These are phyloP conservation scores for Yponomeuta sedellus DNA, from an alignment of 2,888 invertebrate genomes.

Conservation along the genomic window DNA sequence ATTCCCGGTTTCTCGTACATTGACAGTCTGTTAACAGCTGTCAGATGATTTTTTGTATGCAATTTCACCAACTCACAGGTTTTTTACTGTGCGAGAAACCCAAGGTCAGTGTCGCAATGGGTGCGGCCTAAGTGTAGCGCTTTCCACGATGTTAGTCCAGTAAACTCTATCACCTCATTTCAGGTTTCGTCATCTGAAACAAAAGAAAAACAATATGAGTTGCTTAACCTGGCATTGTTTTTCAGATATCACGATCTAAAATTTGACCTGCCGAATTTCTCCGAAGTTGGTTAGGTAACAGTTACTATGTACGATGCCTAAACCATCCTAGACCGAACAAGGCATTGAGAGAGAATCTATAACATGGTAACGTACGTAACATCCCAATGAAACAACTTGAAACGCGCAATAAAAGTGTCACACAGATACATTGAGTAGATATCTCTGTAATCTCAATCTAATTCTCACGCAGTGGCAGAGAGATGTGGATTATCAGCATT, in stretches of 20 bases:
- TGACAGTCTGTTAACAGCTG: too few relatives aligned
- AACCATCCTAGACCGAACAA: background rate
- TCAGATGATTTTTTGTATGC: background rate
- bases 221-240: too few relatives aligned
- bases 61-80: too few relatives aligned
- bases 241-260: too few relatives aligned
- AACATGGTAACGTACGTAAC: background rate
- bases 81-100: too few relatives aligned
- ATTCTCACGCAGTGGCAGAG: conserved; percentile 57
- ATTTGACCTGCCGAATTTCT: too few relatives aligned
- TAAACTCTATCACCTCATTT: background rate
- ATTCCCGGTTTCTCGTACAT: too few relatives aligned
- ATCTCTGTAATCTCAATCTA: conserved; percentile 55
- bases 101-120: too few relatives aligned
- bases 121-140: background rate
- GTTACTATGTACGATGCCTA: too few relatives aligned
- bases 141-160: background rate
- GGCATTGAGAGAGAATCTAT: background rate
- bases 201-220: background rate
- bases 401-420: conserved; percentile 49
- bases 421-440: conserved; percentile 34
- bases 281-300: too few relatives aligned
- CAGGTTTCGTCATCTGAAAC: background rate
- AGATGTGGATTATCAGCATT: conserved; percentile 72
- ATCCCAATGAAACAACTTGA: conserved; percentile 36